These are phyloP conservation scores for Chiridota heheva DNA, from an alignment of 35 echinoderm and acorn worm species.

Conservation along the genomic window DNA sequence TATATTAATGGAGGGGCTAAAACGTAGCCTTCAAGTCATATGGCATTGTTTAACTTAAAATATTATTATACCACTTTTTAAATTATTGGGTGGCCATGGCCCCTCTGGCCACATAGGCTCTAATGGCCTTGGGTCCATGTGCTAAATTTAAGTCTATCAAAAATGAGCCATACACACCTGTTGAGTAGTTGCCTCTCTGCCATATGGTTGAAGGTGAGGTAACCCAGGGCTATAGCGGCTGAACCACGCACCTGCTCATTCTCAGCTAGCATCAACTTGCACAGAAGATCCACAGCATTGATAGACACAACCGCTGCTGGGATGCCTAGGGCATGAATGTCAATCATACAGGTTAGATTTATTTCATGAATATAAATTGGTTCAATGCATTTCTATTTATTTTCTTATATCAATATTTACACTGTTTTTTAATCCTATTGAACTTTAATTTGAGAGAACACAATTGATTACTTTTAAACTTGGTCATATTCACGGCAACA, in stretches of 20 bases:
- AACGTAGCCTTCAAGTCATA: too few relatives aligned
- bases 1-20: too few relatives aligned
- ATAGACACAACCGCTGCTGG: conserved; percentile 90
- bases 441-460: too few relatives aligned
- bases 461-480: too few relatives aligned
- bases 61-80: not conserved
- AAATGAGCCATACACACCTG: conserved; percentile 50
- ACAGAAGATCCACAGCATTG: conserved; percentile 67
- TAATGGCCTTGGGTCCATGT: not conserved
- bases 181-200: conserved; percentile 90
- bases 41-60: not conserved
- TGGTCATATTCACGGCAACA: too few relatives aligned
- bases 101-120: not conserved
- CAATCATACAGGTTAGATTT: not conserved
- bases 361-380: not conserved
- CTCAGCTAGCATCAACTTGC: conserved; percentile 73
- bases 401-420: not conserved
- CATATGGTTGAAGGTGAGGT: conserved; percentile 93
- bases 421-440: not conserved
- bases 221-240: conserved; percentile 89
- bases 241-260: conserved; percentile 91
- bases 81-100: not conserved
- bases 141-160: not conserved
- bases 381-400: too few relatives aligned
- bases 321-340: conserved; percentile 80